Conservation (phyloP, 1,140 invertebrate species). For the Drosophila repletoides region DNA sequence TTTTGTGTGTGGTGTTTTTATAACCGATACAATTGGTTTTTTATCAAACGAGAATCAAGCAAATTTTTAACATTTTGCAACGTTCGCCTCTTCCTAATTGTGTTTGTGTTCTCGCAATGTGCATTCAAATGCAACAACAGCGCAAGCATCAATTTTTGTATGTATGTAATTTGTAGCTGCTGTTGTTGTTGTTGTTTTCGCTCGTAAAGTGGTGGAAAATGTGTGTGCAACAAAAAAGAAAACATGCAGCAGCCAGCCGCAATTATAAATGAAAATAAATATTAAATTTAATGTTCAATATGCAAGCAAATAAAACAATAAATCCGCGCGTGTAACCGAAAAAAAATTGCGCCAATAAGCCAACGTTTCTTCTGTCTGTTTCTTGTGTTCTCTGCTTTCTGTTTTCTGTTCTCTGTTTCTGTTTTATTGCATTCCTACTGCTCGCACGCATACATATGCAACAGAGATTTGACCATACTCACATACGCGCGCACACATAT, state of each 20-base stretch:
- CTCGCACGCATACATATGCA: conserved; percentile 48
- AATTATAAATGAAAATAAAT: conserved; percentile 23
- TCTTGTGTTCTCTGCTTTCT: no score
- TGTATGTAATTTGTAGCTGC: conserved; percentile 42
- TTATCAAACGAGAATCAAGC: conserved; percentile 24
- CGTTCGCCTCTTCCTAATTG: no score
- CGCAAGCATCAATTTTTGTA: conserved; percentile 18
- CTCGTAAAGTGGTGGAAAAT: conserved; percentile 50
- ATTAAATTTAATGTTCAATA: conserved; percentile 5
- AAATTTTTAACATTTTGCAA: not conserved
- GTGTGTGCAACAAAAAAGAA: conserved; percentile 51
- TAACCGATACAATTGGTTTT: conserved; percentile 24
- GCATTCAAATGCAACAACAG: conserved; percentile 6
- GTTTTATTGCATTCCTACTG: conserved; percentile 67
- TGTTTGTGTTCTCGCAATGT: conserved; percentile 22
- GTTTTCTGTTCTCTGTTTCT: conserved; percentile 49
- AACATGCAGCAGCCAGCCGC: conserved; percentile 32
- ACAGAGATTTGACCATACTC: conserved; percentile 66
- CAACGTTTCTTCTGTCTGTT: conserved; percentile 54
- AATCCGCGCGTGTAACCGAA: conserved; percentile 60
- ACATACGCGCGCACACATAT: not conserved
- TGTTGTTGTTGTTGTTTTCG: conserved; percentile 44
- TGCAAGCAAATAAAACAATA: conserved; percentile 27
- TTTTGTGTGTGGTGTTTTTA: conserved; percentile 64
- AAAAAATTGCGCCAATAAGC: conserved; percentile 80